Base-by-base conservation (phyloP, 2,888 invertebrate genomes). In the Salticus scenicus region DNA sequence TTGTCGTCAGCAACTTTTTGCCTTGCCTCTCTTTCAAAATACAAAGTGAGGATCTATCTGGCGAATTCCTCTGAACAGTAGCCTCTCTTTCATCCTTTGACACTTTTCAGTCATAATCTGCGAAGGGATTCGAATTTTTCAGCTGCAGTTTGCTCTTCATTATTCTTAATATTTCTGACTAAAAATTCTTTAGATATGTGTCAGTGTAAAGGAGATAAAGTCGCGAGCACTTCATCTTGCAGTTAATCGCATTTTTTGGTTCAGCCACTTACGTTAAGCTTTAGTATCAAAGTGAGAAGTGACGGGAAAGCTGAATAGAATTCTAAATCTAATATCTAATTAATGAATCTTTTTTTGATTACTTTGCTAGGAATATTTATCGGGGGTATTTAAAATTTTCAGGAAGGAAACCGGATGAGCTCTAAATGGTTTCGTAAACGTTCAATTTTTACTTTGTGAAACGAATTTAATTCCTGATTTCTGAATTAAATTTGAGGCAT, bases 91-190 rank as follows among this genome's bases (percentile, higher is more conserved):
- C 51, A 51, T n/a, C 57, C 10, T 17, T n/a, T 41, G 42, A 64
- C 71, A 78, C 71, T 69, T 71, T 24, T n/a, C 42, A 63, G 71
- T 78, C 78, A 66, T 57, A 64, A 74, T 42, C 51, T 41, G 24
- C 51, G 24, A 64, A 77, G 20, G 31, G 37, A 51, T 20, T 57
- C 57, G 70, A 42, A 70, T 78, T 78, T 78, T 70, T 69, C 70
- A 57, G 63, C 70, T 51, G 63, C 57, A 37, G 33, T 78, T 70
- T 57, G 69, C 69, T 70, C 77, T 70, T 78, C 57, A 78, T 78
- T 70, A 78, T 69, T 70, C 42, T 78, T 78, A 30, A 28, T 71
- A 71, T 78, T 71, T 71, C 7, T 57, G 41, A 69, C 47, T 69
- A 51, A 42, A 63, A 31, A 31, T 57, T 31, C 57, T 51, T 27